phyloP scores from a whole-genome alignment of 2,113 vertebrate species.

The Myiozetetes cayanensis region DNA sequence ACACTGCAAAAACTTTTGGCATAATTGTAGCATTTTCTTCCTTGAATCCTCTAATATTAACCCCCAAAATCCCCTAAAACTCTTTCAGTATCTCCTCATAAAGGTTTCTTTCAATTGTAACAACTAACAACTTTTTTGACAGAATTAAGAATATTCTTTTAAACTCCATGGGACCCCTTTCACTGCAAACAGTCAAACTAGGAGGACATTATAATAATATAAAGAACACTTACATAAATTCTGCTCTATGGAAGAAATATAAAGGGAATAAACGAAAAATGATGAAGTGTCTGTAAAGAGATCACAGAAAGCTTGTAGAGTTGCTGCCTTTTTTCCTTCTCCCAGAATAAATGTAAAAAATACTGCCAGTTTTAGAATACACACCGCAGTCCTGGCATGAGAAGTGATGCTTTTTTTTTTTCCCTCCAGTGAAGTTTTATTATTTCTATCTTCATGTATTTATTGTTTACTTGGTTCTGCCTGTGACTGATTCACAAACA shows the following conservation, averaged over 20 bases:
- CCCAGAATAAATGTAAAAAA: not conserved
- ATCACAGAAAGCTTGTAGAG: not conserved
- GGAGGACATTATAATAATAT: not conserved
- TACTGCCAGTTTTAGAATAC: not conserved
- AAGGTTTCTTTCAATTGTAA: not conserved
- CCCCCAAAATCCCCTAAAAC: not conserved
- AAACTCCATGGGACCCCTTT: not conserved
- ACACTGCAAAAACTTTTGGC: not conserved
- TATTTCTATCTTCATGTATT: conserved; percentile 42
- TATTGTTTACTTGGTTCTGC: conserved; percentile 55
- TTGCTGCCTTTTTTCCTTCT: not conserved
- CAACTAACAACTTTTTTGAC: not conserved
- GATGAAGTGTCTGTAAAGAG: not conserved
- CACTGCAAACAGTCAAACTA: not conserved
- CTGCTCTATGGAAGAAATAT: not conserved
- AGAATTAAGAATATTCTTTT: not conserved
- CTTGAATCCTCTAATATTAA: not conserved
- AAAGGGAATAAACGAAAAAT: conserved; percentile 23
- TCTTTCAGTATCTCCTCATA: not conserved
- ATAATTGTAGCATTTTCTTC: not conserved
- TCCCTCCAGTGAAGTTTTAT: not conserved
- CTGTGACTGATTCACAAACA: conserved; percentile 52
- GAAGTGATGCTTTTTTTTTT: not conserved
- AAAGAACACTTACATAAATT: not conserved
- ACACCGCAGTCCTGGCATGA: not conserved